Evolutionary conservation across 2,888 invertebrate genomes (phyloP).

Genomic region (Eristalis intricaria): DNA sequence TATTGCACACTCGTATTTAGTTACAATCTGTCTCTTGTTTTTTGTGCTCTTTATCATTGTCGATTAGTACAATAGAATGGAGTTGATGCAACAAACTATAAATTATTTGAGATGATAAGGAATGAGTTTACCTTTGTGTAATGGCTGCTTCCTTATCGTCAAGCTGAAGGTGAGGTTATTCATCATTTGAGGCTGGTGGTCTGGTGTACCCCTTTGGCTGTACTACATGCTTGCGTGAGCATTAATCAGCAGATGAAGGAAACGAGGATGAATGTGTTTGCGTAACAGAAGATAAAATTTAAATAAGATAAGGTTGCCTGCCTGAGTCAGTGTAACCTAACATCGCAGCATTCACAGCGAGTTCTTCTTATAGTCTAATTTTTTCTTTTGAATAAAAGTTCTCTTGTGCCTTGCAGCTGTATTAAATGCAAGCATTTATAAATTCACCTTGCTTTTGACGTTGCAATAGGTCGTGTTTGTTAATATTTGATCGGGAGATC

Average conservation of each 20-base stretch:
- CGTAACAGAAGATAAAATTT: slow-evolving; percentile 29
- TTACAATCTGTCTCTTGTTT: slow-evolving; percentile 13
- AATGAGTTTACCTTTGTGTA: slow-evolving; percentile 23
- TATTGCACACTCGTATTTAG: slow-evolving; percentile 13
- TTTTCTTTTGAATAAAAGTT: background rate
- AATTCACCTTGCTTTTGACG: too few species aligned
- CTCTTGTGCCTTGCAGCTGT: too few species aligned
- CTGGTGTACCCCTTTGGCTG: slow-evolving; percentile 8
- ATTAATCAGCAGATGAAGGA: background rate
- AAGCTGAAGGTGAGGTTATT: slow-evolving; percentile 18
- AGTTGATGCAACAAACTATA: slow-evolving; percentile 48
- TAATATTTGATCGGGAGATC: too few species aligned
- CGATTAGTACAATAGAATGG: slow-evolving; percentile 4
- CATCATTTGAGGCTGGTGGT: slow-evolving; percentile 27
- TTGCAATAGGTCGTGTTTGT: too few species aligned
- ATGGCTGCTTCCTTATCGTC: slow-evolving; percentile 17
- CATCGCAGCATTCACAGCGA: slow-evolving; percentile 1
- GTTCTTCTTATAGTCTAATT: background rate
- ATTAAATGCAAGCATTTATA: too few species aligned
- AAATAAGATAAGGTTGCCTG: slow-evolving; percentile 20
- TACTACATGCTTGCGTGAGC: background rate
- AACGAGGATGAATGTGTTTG: slow-evolving; percentile 56
- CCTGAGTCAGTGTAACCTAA: background rate
- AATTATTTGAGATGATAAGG: slow-evolving; percentile 34
- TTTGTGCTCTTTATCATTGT: background rate